phyloP scores from a whole-genome alignment of 1,140 invertebrate species.

The Trichogramma pretiosum region DNA sequence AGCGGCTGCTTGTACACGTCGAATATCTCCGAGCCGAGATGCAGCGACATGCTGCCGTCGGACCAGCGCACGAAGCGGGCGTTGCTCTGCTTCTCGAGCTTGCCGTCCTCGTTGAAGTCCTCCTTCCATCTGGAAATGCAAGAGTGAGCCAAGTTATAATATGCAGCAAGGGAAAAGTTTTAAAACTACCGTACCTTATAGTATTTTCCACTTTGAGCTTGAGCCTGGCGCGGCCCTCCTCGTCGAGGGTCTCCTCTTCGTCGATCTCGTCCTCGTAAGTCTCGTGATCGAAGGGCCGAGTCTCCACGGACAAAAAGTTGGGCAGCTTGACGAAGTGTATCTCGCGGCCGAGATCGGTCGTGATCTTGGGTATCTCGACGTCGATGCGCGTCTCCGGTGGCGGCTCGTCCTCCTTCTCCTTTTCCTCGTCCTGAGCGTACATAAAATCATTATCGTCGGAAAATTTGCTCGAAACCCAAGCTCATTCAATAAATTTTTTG shows the following conservation, averaged over 20 bases:
- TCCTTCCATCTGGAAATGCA: slow-evolving; percentile 78
- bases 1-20: slow-evolving; percentile 92
- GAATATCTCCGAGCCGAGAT: slow-evolving; percentile 95
- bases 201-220: slow-evolving; percentile 97
- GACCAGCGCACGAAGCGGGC: slow-evolving; percentile 94
- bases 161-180: not conserved
- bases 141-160: too few relatives aligned
- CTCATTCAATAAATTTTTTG: not conserved
- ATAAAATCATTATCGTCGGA: too few relatives aligned
- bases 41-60: slow-evolving; percentile 94
- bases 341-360: slow-evolving; percentile 81
- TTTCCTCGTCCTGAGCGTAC: slow-evolving; percentile 48
- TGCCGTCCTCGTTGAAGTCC: slow-evolving; percentile 65
- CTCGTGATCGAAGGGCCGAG: slow-evolving; percentile 85
- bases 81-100: slow-evolving; percentile 85
- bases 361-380: slow-evolving; percentile 92
- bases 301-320: slow-evolving; percentile 87
- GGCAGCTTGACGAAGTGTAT: slow-evolving; percentile 92
- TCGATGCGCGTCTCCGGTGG: slow-evolving; percentile 89
- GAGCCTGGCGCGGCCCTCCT: slow-evolving; percentile 87
- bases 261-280: slow-evolving; percentile 99
- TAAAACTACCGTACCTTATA: slow-evolving; percentile 46
- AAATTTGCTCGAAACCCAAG: not conserved
- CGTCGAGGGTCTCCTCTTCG: slow-evolving; percentile 95
- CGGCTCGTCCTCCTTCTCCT: slow-evolving; percentile 66